Percentiles rank a stretch among this genome's conserved stretches.
phyloP scores from a whole-genome alignment of 2,113 vertebrate species.

The Melanerpes formicivorus region DNA sequence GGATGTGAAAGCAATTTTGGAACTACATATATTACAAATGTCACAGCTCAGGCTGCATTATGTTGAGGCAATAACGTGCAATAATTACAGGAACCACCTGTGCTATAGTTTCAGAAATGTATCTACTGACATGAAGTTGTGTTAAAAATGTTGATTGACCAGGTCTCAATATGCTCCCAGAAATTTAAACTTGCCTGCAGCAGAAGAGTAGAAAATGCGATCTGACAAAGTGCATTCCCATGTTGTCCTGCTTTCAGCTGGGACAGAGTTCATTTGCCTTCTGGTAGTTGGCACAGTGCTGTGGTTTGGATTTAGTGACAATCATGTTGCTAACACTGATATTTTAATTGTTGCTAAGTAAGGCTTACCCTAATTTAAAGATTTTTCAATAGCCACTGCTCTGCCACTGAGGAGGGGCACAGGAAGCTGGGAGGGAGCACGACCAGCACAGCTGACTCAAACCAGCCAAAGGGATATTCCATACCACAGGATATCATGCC shows the following conservation, averaged over 20 bases:
- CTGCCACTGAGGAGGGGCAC: background rate
- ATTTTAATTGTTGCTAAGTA: background rate
- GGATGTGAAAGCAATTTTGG: background rate
- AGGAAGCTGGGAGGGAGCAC: background rate
- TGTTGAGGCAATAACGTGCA: background rate
- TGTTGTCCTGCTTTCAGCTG: background rate
- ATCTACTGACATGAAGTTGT: background rate
- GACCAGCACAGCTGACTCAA: background rate
- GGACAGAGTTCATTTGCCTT: background rate
- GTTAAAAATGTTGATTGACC: background rate
- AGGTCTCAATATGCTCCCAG: background rate
- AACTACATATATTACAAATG: background rate
- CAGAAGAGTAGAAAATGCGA: background rate
- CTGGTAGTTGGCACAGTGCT: background rate
- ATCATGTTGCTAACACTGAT: background rate
- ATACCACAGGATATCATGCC: background rate
- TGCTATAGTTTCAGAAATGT: background rate
- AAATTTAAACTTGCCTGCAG: background rate
- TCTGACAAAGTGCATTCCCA: background rate
- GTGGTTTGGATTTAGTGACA: background rate
- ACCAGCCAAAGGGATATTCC: background rate
- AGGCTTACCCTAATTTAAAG: background rate
- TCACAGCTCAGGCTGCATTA: background rate
- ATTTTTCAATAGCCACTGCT: background rate
- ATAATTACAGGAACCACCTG: background rate